These are phyloP conservation scores for Trichonephila clavata DNA, from an alignment of 1,140 invertebrate genomes.

Conservation along the genomic window DNA sequence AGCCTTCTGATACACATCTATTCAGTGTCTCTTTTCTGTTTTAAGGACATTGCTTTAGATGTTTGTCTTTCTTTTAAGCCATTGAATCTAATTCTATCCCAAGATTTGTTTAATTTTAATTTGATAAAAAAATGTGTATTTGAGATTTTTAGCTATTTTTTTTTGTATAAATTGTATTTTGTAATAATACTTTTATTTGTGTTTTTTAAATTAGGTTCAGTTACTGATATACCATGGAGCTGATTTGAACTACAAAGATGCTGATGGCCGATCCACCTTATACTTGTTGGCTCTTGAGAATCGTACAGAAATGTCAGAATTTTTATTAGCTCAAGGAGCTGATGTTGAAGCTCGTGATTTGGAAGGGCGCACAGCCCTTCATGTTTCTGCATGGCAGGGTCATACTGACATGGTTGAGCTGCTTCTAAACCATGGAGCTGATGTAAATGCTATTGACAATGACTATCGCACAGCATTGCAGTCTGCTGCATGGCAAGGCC, in stretches of 20 bases:
- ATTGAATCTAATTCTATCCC: no score
- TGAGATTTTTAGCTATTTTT: no score
- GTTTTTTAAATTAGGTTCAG: slow-evolving; percentile 79
- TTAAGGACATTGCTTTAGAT: no score
- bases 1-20: no score
- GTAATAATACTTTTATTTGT: not conserved
- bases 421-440: slow-evolving; percentile 88
- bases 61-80: no score
- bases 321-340: slow-evolving; percentile 89
- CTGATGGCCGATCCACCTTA: slow-evolving; percentile 94
- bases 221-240: slow-evolving; percentile 88
- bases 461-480: slow-evolving; percentile 94
- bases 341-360: slow-evolving; percentile 93
- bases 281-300: slow-evolving; percentile 96
- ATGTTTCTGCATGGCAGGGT: slow-evolving; percentile 97
- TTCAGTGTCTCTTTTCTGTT: no score
- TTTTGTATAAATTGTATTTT: not conserved
- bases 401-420: slow-evolving; percentile 94
- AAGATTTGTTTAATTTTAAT: no score
- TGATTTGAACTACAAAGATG: slow-evolving; percentile 94
- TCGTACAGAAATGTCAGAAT: slow-evolving; percentile 90
- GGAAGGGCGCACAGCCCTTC: slow-evolving; percentile 94
- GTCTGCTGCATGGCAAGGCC: slow-evolving; percentile 97
- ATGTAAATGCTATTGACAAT: slow-evolving; percentile 93
- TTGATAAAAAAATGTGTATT: no score